Base-by-base conservation (phyloP, 2,888 invertebrate genomes). In the Rhagonycha lutea region DNA sequence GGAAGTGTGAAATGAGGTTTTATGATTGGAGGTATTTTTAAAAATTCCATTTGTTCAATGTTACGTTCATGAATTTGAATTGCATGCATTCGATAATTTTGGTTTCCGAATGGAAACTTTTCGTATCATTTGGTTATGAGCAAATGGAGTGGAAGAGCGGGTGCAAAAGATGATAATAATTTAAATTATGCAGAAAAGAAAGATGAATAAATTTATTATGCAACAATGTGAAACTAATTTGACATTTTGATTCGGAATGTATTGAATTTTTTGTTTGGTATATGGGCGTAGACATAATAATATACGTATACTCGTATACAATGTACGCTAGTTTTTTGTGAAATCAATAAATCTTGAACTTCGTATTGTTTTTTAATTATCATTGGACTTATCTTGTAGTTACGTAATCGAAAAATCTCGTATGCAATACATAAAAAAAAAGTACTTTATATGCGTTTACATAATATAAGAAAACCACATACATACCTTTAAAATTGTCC, bases 371-470 rank as follows among this genome's bases (percentile, higher is more conserved):
- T 65, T 65, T 65, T 68, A 14, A 24, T 32, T 32, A 68, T 68
- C 32, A 18, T 32, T 7, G 9, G 28, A 68, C 29, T 68, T 29
- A 28, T 68, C 28, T 68, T 14, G 7, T 65, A 10, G 47, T 69
- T 69, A 23, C 67, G 68, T 74, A 74, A 74, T 70, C 61, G 28
- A 67, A 65, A 60, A 32, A 68, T 68, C 74, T 71, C 11, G 68
- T 68, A 47, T 14, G 63, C 65, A 63, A 18, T 18, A n/a, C n/a
- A n/a, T n/a, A n/a, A 77, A 72, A 77, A 77, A 77, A 77, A 77
- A 75, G 68, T 72, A 32, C 71, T 77, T 75, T 73, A 75, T 77
- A 77, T 75, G 73, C 77, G 73, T 72, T 77, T 75, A 69, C 47
- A 47, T 47, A 67, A 68, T 74, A 74, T 24, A 72, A 69, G 67